Percentiles rank a stretch among this genome's conserved stretches.
These are phyloP conservation scores for Mareca strepera DNA, from an alignment of 2,797 vertebrate genomes.

Conservation along the genomic window DNA sequence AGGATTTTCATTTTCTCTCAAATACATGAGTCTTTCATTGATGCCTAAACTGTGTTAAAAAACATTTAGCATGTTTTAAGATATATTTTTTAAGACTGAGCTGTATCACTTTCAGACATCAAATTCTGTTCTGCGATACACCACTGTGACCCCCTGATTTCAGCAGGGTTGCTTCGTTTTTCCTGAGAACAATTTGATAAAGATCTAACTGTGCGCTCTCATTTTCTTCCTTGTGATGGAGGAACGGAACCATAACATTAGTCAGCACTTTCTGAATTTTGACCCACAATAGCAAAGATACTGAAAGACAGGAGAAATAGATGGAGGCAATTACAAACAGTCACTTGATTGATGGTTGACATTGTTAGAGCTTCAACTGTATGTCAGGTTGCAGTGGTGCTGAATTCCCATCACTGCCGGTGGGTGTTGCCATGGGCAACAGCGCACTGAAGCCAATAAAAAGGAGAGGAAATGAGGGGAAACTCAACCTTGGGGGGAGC, in stretches of 20 bases:
- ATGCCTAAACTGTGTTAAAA: not conserved
- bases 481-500: constrained; percentile 75
- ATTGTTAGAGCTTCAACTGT: constrained; percentile 78
- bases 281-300: constrained; percentile 79
- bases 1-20: not conserved
- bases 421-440: constrained; percentile 83
- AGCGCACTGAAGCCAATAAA: constrained; percentile 78
- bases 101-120: not conserved
- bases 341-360: constrained; percentile 83
- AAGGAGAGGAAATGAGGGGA: constrained; percentile 76
- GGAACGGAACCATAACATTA: constrained; percentile 70
- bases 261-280: constrained; percentile 82
- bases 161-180: not conserved
- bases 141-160: not conserved
- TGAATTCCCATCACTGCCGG: constrained; percentile 73
- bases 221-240: constrained; percentile 51
- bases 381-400: constrained; percentile 74
- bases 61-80: not conserved
- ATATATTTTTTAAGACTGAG: not conserved
- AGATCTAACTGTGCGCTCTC: not conserved
- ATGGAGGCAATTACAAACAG: constrained; percentile 83
- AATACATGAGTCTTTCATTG: not conserved
- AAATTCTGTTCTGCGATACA: not conserved
- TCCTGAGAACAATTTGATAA: constrained; percentile 29
- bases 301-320: constrained; percentile 80